Evolutionary conservation across 30 jellyfish, hydroid and myxozoan genomes (phyloP), one percentile per base, ranked within the genome.

Genomic region (Turritopsis rubra): DNA sequence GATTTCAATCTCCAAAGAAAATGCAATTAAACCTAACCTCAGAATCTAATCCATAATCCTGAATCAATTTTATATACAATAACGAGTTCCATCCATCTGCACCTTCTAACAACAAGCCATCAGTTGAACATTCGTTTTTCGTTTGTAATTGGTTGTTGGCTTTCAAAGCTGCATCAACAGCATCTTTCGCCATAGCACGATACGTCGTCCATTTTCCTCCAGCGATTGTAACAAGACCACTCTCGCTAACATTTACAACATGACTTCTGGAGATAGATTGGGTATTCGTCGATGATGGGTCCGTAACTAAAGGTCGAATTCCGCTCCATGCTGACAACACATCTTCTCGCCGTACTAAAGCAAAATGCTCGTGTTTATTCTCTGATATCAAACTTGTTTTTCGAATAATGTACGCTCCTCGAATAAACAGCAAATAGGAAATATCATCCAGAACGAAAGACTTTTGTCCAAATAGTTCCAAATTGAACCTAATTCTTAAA

Each of bases 201-300:
- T 89, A 95, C 52, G 97, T 95, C 22, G 99, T 95, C 99, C 99
- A 95, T 73, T 95, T 95, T 1, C 99, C 99, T 7, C 99, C 88
- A 29, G 99, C 97, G 24, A 95, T 89, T 5, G 99, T 95, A 1
- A 95, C 86, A 54, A 95, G 85, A 21, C 88, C 88, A 70, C 83
- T 88, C 7, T 83, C 95, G 73, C 91, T 82, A 20, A 89, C 90
- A 52, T 90, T 94, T 71, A 90, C 89, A 79, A 95, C 96, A 72
- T 95, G 99, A 75, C 87, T 90, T 18, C 99, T 81, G 8, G 97
- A 95, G 9, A 95, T 73, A 1, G 99, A 89, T 80, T 91, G 90
- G 7, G 99, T 95, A 79, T 89, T 97, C 23, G 87, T 70, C 0
- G 96, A 84, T 21, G 96, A 83, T 52, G 97, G 97, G 80, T 95